Conservation (phyloP, 2,113 vertebrate species). For the Seriola dumerili region DNA sequence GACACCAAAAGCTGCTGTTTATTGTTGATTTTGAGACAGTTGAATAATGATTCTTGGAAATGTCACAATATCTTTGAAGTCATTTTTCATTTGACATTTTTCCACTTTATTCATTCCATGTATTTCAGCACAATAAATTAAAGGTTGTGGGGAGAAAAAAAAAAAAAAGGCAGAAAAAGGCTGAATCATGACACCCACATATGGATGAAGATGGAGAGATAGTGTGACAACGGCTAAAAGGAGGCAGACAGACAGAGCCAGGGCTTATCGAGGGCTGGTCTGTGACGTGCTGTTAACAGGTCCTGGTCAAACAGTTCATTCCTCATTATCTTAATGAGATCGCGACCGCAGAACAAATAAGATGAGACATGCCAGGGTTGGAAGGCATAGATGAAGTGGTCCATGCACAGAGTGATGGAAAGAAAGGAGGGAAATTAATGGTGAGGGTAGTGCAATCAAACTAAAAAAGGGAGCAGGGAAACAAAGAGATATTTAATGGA, state of each 20-base stretch:
- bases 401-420: conserved; percentile 30
- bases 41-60: conserved; percentile 38
- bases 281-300: conserved; percentile 64
- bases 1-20: conserved; percentile 26
- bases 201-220: conserved; percentile 33
- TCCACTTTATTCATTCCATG: conserved; percentile 1
- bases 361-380: conserved; percentile 43
- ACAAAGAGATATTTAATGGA: conserved; percentile 13
- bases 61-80: conserved; percentile 46
- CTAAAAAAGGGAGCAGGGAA: background rate
- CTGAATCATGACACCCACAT: conserved; percentile 37
- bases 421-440: conserved; percentile 40
- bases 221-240: background rate
- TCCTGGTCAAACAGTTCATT: conserved; percentile 70
- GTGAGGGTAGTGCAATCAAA: conserved; percentile 22
- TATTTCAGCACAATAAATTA: conserved; percentile 16
- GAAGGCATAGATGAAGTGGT: conserved; percentile 49
- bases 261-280: conserved; percentile 59
- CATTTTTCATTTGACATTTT: conserved; percentile 40
- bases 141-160: background rate
- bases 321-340: conserved; percentile 81
- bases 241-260: conserved; percentile 35
- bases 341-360: conserved; percentile 60
- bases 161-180: background rate
- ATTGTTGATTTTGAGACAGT: conserved; percentile 28